Evolutionary conservation across 1,140 invertebrate genomes (phyloP).

Genomic region (Brachionus calyciflorus): DNA sequence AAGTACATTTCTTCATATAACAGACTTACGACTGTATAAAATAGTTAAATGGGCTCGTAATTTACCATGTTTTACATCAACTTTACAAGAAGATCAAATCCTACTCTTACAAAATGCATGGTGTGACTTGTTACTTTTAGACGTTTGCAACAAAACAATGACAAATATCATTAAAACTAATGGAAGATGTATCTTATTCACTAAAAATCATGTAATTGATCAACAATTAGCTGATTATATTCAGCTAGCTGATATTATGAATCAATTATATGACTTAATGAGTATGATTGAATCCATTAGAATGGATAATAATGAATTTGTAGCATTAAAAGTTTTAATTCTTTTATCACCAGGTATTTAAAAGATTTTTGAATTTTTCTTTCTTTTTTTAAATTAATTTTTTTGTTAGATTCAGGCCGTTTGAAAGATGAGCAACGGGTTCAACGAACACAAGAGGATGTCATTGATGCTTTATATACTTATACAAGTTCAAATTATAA

Average conservation of each 20-base stretch:
- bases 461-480: conserved; percentile 82
- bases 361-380: neutral
- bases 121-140: conserved; percentile 86
- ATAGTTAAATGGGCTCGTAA: conserved; percentile 98
- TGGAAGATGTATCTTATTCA: conserved; percentile 74
- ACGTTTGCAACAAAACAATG: conserved; percentile 58
- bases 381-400: neutral
- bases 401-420: conserved; percentile 75
- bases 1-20: conserved; percentile 64
- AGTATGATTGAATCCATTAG: conserved; percentile 87
- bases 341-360: conserved; percentile 80
- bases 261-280: conserved; percentile 72
- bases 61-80: conserved; percentile 79
- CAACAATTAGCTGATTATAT: conserved; percentile 65
- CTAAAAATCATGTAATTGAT: conserved; percentile 64
- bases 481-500: conserved; percentile 88
- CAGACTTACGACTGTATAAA: conserved; percentile 90
- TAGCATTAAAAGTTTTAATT: conserved; percentile 87
- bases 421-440: conserved; percentile 85
- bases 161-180: conserved; percentile 72
- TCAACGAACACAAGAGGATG: conserved; percentile 84
- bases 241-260: conserved; percentile 52
- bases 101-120: conserved; percentile 92
- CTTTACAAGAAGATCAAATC: conserved; percentile 79
- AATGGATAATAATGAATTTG: conserved; percentile 94